These are phyloP conservation scores for Sphyrna mokarran DNA, from an alignment of 2,113 vertebrate species.

Conservation along the genomic window DNA sequence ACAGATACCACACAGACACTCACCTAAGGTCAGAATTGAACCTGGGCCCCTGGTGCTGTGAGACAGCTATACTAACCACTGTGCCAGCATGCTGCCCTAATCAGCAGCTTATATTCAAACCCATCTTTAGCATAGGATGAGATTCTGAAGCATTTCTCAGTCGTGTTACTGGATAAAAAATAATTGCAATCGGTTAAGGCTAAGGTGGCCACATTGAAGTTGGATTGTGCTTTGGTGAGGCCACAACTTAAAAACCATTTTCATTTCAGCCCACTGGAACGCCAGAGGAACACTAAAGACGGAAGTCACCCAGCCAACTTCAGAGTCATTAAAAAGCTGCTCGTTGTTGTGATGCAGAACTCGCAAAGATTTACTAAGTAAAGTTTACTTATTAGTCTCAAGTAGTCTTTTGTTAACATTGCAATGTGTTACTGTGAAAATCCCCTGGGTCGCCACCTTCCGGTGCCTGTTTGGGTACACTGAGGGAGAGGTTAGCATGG, in stretches of 20 bases:
- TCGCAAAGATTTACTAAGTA: not conserved
- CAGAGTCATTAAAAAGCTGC: not conserved
- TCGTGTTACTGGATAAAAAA: not conserved
- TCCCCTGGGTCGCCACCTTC: too few species aligned
- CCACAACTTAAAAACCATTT: not conserved
- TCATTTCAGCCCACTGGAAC: not conserved
- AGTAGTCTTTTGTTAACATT: too few species aligned
- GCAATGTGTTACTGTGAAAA: too few species aligned
- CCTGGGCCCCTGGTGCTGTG: too few species aligned
- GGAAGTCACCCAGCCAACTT: not conserved
- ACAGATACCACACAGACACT: too few species aligned
- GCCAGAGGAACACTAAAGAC: not conserved
- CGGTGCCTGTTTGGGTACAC: too few species aligned
- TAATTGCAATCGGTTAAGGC: not conserved
- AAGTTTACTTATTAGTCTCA: too few species aligned
- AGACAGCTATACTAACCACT: too few species aligned
- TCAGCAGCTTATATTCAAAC: not conserved
- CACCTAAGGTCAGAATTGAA: too few species aligned
- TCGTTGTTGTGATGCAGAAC: not conserved
- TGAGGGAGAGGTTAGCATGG: too few species aligned
- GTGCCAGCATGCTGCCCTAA: not conserved
- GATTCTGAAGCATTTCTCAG: not conserved
- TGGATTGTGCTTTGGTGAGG: not conserved
- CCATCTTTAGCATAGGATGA: not conserved
- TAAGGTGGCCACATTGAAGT: not conserved